These are phyloP conservation scores for Bruchidius siliquastri DNA, from an alignment of 2,888 invertebrate species.

Conservation along the genomic window DNA sequence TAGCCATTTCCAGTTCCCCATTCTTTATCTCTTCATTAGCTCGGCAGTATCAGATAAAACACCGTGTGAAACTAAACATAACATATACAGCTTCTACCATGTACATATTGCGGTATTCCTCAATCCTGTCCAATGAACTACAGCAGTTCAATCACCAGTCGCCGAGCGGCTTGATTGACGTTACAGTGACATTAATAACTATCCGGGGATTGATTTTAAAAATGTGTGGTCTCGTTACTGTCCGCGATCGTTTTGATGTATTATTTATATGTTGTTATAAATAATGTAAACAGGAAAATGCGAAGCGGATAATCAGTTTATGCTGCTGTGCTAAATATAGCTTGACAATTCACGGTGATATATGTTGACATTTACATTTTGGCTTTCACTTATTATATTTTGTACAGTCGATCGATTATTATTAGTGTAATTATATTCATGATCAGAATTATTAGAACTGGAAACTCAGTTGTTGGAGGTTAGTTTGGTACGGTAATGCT, in stretches of 20 bases:
- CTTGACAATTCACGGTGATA: not conserved
- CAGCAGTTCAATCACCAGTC: not conserved
- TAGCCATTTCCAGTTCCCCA: not conserved
- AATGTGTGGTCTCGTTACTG: not conserved
- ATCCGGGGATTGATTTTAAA: not conserved
- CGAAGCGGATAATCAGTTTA: not conserved
- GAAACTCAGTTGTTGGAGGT: too few species aligned
- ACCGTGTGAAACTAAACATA: not conserved
- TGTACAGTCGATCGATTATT: not conserved
- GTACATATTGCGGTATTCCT: not conserved
- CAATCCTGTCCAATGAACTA: not conserved
- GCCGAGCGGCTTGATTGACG: not conserved
- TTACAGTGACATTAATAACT: not conserved
- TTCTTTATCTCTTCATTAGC: not conserved
- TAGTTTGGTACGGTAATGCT: too few species aligned
- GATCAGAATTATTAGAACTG: not conserved
- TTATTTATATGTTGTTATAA: not conserved
- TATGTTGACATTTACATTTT: not conserved
- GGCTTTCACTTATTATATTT: not conserved
- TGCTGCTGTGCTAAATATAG: not conserved
- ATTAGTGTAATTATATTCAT: not conserved
- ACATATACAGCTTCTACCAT: not conserved
- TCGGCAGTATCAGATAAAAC: not conserved
- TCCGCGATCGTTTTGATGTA: not conserved
- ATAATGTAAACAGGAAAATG: not conserved